Evolutionary conservation across 2,113 vertebrate genomes (phyloP).

Genomic region (Spizaetus ornatus): DNA sequence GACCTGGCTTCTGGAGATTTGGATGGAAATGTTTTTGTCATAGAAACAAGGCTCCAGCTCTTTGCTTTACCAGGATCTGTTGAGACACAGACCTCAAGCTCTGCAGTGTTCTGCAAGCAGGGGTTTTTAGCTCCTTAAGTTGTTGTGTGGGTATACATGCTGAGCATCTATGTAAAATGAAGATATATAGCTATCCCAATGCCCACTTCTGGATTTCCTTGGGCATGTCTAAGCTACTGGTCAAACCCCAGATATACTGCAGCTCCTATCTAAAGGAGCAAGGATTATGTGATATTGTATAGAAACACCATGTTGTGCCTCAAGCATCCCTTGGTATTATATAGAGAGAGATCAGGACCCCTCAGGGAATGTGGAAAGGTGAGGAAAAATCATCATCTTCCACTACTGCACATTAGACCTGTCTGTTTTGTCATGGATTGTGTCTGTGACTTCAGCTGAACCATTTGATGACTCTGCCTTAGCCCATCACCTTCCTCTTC

Average conservation of each 20-base stretch:
- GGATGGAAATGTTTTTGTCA: not conserved
- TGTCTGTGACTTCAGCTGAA: not conserved
- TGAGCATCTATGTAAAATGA: not conserved
- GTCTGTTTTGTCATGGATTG: not conserved
- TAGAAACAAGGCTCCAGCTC: not conserved
- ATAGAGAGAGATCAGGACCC: fast-evolving
- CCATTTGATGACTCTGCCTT: not conserved
- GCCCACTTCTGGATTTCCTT: not conserved
- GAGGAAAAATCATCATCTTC: not conserved
- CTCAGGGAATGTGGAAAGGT: not conserved
- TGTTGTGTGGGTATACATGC: not conserved
- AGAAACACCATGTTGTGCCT: not conserved
- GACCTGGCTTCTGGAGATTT: not conserved
- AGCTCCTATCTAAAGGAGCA: not conserved
- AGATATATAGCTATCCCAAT: not conserved
- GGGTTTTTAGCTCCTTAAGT: not conserved
- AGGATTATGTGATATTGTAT: not conserved
- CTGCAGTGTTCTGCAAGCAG: not conserved
- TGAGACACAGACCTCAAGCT: not conserved
- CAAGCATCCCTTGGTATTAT: not conserved
- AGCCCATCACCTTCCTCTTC: not conserved
- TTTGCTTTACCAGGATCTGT: not conserved
- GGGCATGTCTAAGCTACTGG: not conserved
- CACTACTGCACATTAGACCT: not conserved
- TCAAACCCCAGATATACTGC: not conserved